Evolutionary conservation across 2,113 vertebrate genomes (phyloP).

Genomic region (Amphiprion percula): DNA sequence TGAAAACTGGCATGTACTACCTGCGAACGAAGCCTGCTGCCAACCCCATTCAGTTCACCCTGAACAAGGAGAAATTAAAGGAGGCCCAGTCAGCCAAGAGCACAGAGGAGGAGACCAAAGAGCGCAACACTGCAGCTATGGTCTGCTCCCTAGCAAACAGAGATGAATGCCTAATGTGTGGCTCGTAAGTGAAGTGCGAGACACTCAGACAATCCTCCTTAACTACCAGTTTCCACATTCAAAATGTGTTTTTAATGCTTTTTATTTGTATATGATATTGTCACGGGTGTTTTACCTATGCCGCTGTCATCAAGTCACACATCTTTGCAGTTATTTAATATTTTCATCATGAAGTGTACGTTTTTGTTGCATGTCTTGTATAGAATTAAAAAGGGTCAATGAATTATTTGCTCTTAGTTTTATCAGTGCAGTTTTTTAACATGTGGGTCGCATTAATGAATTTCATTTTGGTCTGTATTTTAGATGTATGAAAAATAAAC

Average conservation of each 20-base stretch:
- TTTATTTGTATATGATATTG: constrained; percentile 18
- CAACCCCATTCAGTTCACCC: constrained; percentile 97
- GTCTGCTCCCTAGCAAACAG: constrained; percentile 95
- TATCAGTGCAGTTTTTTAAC: constrained; percentile 36
- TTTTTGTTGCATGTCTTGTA: constrained; percentile 50
- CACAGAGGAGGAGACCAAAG: constrained; percentile 87
- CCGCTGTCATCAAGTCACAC: constrained; percentile 2
- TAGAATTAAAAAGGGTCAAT: constrained; percentile 43
- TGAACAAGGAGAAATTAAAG: constrained; percentile 95
- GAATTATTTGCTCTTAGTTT: constrained; percentile 7
- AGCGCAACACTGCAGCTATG: constrained; percentile 93
- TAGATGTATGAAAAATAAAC: constrained; percentile 19
- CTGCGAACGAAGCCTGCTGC: constrained; percentile 95
- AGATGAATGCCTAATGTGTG: constrained; percentile 96
- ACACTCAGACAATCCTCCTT: not conserved
- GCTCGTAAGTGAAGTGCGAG: constrained; percentile 83
- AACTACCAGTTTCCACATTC: not conserved
- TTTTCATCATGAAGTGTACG: constrained; percentile 27
- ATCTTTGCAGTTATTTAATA: constrained; percentile 64
- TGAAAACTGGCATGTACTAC: constrained; percentile 99
- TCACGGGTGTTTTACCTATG: constrained; percentile 12
- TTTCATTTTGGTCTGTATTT: constrained; percentile 31
- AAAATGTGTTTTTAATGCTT: not conserved
- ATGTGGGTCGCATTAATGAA: constrained; percentile 28
- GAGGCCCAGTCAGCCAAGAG: constrained; percentile 79